These are phyloP conservation scores for Rhinella marina DNA, from an alignment of 2,797 vertebrate genomes.

Conservation along the genomic window DNA sequence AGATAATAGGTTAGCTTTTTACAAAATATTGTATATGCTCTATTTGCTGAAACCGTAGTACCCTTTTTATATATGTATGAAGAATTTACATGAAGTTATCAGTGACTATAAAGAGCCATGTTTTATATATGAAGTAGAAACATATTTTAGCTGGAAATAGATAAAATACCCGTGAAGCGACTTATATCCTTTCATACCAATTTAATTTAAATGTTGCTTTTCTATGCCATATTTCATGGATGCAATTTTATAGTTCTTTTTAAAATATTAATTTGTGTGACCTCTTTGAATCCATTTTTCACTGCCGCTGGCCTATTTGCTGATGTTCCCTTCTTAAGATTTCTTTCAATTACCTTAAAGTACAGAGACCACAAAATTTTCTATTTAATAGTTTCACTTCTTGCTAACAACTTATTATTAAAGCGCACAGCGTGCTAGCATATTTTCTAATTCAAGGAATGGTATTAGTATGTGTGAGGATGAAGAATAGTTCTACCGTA, in stretches of 20 bases:
- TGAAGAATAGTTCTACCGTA: slow-evolving; percentile 5
- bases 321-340: slow-evolving; percentile 85
- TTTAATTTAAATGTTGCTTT: slow-evolving; percentile 93
- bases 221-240: slow-evolving; percentile 88
- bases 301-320: slow-evolving; percentile 84
- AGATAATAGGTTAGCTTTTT: background rate
- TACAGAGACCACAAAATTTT: slow-evolving; percentile 66
- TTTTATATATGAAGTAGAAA: slow-evolving; percentile 85
- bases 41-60: background rate
- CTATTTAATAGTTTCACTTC: slow-evolving; percentile 42
- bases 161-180: slow-evolving; percentile 79
- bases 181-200: slow-evolving; percentile 82
- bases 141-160: slow-evolving; percentile 83
- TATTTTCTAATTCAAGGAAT: slow-evolving; percentile 8
- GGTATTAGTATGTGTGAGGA: slow-evolving; percentile 1
- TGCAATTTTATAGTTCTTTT: slow-evolving; percentile 90
- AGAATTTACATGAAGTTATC: slow-evolving; percentile 69
- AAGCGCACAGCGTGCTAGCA: slow-evolving; percentile 27
- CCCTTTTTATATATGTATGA: slow-evolving; percentile 79
- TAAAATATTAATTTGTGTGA: slow-evolving; percentile 91
- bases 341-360: slow-evolving; percentile 91
- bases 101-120: slow-evolving; percentile 81
- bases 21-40: background rate
- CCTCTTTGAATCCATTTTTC: slow-evolving; percentile 84
- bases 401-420: slow-evolving; percentile 40